phyloP scores from a whole-genome alignment of 2,113 vertebrate genomes.

The Macroglossus sobrinus region DNA sequence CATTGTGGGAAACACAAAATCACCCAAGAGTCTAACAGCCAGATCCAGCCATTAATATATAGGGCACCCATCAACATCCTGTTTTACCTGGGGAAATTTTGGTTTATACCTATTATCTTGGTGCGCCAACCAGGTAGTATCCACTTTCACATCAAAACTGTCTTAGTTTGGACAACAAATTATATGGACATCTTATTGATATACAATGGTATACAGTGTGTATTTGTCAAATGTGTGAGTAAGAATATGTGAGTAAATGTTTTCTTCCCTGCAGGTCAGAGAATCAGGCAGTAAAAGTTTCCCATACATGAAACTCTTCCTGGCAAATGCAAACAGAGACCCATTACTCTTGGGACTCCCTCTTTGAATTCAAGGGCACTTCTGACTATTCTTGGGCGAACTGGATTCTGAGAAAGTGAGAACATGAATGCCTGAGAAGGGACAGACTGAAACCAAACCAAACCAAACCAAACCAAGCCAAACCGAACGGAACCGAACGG shows the following conservation, averaged over 20 bases:
- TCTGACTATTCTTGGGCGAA: neutral
- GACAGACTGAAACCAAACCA: neutral
- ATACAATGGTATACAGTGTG: neutral
- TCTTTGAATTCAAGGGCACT: neutral
- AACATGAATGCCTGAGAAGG: neutral
- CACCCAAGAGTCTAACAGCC: neutral
- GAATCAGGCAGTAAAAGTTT: neutral
- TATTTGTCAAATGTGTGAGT: neutral
- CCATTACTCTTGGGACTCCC: neutral
- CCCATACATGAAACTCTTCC: neutral
- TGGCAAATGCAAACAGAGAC: neutral
- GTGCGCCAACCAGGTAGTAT: neutral
- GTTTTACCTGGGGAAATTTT: neutral
- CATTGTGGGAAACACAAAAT: neutral
- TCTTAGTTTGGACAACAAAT: neutral
- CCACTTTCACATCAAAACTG: neutral
- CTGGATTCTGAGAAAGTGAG: neutral
- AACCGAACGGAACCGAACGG: too few species aligned
- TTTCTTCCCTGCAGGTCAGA: neutral
- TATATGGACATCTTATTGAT: neutral
- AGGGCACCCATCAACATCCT: neutral
- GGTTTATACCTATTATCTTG: neutral
- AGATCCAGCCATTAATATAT: neutral
- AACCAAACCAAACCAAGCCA: too few species aligned
- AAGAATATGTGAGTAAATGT: neutral